phyloP scores from a whole-genome alignment of 2,113 vertebrate species.

The Hyperoodon ampullatus region DNA sequence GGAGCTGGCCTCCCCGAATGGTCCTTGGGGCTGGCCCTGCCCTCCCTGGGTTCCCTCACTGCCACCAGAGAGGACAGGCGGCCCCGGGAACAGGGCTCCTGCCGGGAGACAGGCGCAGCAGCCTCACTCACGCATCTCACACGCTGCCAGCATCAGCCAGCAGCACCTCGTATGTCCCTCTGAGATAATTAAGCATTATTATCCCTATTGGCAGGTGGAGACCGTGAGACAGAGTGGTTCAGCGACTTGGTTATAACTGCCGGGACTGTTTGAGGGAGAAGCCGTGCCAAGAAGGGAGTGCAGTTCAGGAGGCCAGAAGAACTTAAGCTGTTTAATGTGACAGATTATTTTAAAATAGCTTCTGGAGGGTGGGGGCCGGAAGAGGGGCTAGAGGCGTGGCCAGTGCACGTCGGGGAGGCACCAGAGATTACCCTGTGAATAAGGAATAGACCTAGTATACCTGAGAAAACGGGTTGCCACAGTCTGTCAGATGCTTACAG shows the following conservation, averaged over 20 bases:
- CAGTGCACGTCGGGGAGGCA: neutral
- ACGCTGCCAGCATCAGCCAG: slow-evolving; percentile 8
- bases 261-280: slow-evolving; percentile 46
- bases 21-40: neutral
- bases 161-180: slow-evolving; percentile 47
- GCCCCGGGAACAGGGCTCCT: neutral
- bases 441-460: neutral
- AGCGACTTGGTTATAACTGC: slow-evolving; percentile 71
- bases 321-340: slow-evolving; percentile 43
- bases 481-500: neutral
- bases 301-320: slow-evolving; percentile 47
- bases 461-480: neutral
- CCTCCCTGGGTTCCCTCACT: neutral
- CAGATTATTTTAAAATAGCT: slow-evolving; percentile 62
- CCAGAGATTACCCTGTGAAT: neutral
- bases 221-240: slow-evolving; percentile 68
- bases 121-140: neutral
- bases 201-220: slow-evolving; percentile 73
- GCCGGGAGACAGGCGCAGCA: neutral
- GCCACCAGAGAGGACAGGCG: neutral
- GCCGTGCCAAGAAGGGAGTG: slow-evolving; percentile 53
- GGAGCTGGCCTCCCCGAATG: neutral
- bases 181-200: slow-evolving; percentile 77
- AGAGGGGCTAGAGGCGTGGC: neutral
- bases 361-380: neutral